Percentiles rank a stretch among this genome's conserved stretches.
Conservation (phyloP, 2,888 invertebrate genomes). For the Himalopsyche anomala region DNA sequence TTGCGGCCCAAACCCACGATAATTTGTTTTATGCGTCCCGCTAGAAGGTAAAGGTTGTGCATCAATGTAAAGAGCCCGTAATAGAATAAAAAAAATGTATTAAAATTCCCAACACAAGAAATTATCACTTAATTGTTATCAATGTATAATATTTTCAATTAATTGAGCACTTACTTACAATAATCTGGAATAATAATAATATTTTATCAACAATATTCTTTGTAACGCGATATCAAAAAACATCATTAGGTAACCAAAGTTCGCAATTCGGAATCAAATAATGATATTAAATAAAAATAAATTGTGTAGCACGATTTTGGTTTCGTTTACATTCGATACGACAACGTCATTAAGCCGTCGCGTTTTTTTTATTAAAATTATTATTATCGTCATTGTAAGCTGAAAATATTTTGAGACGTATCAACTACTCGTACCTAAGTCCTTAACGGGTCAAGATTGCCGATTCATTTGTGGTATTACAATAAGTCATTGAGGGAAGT, state of each 20-base stretch:
- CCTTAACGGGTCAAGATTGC: slow-evolving; percentile 34
- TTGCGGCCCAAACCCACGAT: too few relatives aligned
- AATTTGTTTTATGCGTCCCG: too few relatives aligned
- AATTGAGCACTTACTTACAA: too few relatives aligned
- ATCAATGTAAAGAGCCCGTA: too few relatives aligned
- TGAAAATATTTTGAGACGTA: slow-evolving; percentile 30
- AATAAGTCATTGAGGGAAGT: slow-evolving; percentile 25
- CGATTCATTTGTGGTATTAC: slow-evolving; percentile 26
- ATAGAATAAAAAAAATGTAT: too few relatives aligned
- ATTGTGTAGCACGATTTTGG: slow-evolving; percentile 14
- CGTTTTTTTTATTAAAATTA: background rate
- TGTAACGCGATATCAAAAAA: background rate
- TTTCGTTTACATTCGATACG: slow-evolving; percentile 19
- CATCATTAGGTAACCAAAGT: slow-evolving; percentile 20
- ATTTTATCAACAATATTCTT: background rate
- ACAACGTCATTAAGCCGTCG: slow-evolving; percentile 5
- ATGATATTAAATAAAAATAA: slow-evolving; percentile 24
- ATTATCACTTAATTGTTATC: too few relatives aligned
- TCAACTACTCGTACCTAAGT: slow-evolving; percentile 20
- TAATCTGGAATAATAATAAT: background rate
- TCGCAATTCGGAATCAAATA: slow-evolving; percentile 8
- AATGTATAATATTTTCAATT: too few relatives aligned
- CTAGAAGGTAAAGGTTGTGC: too few relatives aligned
- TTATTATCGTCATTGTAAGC: slow-evolving; percentile 13
- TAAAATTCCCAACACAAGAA: too few relatives aligned